Conservation (phyloP, 2,888 invertebrate genomes). For the Aphrophora alni region DNA sequence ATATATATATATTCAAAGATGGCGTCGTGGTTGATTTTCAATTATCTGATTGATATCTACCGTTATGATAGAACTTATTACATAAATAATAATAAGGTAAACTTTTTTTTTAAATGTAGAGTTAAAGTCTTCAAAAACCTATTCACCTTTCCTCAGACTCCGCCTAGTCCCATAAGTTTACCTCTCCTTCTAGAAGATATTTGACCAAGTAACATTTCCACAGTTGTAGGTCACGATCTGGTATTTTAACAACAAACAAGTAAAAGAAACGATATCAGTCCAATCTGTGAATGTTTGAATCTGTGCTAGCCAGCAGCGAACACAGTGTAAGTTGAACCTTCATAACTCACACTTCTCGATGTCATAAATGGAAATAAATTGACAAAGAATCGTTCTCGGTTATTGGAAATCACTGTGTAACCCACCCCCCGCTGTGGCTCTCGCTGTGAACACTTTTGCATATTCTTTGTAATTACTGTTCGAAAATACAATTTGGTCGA, state of each 20-base stretch:
- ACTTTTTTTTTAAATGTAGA: too few species aligned
- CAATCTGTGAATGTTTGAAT: background rate
- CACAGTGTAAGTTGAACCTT: background rate
- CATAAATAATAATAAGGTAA: too few species aligned
- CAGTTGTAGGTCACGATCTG: background rate
- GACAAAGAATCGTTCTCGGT: background rate
- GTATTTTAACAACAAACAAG: background rate
- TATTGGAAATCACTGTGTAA: constrained; percentile 3
- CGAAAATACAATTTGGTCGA: background rate
- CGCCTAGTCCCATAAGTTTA: background rate
- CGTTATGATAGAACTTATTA: too few species aligned
- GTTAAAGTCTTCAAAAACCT: too few species aligned
- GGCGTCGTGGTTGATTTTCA: too few species aligned
- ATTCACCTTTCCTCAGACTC: too few species aligned
- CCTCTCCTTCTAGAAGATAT: background rate
- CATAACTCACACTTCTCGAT: background rate
- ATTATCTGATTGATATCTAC: too few species aligned
- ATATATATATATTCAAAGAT: too few species aligned
- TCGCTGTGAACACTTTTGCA: constrained; percentile 1
- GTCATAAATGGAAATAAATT: background rate
- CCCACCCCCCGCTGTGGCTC: background rate
- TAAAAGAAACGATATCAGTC: background rate
- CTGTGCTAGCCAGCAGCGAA: background rate
- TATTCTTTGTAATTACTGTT: background rate
- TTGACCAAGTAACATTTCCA: background rate